These are phyloP conservation scores for Phthorimaea operculella DNA, from an alignment of 1,140 invertebrate genomes.

Conservation along the genomic window DNA sequence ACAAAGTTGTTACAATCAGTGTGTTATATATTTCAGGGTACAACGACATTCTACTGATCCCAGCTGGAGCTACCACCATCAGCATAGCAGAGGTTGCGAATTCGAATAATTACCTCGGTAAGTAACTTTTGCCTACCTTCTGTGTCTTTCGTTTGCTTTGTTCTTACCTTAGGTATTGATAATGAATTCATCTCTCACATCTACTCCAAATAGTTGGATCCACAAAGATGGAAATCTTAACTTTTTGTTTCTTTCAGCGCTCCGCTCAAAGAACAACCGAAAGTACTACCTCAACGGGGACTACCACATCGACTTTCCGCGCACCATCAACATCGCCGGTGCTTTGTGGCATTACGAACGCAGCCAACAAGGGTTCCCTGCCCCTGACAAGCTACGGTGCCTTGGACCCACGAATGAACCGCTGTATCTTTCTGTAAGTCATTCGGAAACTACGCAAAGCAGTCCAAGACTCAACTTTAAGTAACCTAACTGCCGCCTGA, in stretches of 20 bases:
- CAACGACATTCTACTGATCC: slow-evolving; percentile 92
- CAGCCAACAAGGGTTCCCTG: slow-evolving; percentile 80
- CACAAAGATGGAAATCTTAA: no score
- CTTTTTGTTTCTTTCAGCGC: slow-evolving; percentile 67
- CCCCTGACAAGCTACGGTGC: slow-evolving; percentile 84
- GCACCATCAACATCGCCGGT: slow-evolving; percentile 81
- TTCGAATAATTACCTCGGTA: slow-evolving; percentile 95
- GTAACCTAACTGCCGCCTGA: no score
- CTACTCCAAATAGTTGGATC: no score
- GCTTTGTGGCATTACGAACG: slow-evolving; percentile 89
- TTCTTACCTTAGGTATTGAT: no score
- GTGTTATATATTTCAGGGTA: slow-evolving; percentile 75
- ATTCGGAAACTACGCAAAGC: background rate
- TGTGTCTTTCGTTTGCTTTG: no score
- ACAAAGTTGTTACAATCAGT: no score
- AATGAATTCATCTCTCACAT: no score
- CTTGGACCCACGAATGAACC: slow-evolving; percentile 89
- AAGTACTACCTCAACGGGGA: slow-evolving; percentile 94
- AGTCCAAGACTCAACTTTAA: no score
- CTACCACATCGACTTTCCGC: slow-evolving; percentile 91
- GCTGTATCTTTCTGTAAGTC: slow-evolving; percentile 86
- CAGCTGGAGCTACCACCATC: slow-evolving; percentile 94
- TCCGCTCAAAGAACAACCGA: slow-evolving; percentile 80
- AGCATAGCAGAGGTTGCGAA: slow-evolving; percentile 80
- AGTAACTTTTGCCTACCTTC: slow-evolving; percentile 18